A percentile compares a stretch with the other conserved stretches of the same genome.
These are phyloP conservation scores for Bugula neritina DNA, from an alignment of 2,888 invertebrate genomes.

Conservation along the genomic window DNA sequence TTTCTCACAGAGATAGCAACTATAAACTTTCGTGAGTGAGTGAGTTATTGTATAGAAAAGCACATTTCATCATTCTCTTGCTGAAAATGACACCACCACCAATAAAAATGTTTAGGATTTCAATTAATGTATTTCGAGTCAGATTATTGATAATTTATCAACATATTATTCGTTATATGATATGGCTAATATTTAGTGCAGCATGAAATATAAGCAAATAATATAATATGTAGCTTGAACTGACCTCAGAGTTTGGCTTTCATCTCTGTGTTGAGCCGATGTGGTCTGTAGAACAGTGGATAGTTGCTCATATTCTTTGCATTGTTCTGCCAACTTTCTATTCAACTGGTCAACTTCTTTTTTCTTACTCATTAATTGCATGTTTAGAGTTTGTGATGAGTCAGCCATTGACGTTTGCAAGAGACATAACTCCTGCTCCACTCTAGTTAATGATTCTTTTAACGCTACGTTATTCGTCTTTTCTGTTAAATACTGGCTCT, in stretches of 20 bases:
- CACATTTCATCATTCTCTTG: no score
- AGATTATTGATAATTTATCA: no score
- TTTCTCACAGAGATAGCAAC: no score
- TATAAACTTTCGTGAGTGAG: no score
- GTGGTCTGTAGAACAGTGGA: background rate
- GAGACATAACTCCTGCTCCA: conserved; percentile 46
- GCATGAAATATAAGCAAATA: no score
- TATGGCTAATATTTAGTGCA: no score
- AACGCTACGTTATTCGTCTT: conserved; percentile 42
- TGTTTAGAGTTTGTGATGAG: background rate
- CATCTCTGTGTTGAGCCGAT: background rate
- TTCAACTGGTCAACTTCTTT: conserved; percentile 37
- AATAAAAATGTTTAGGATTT: no score
- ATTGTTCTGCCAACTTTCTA: conserved; percentile 35
- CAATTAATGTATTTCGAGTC: no score
- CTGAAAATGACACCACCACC: no score
- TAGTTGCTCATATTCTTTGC: conserved; percentile 33
- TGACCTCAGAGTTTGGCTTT: conserved; percentile 2
- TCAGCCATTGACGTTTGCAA: conserved; percentile 37
- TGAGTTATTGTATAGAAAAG: no score
- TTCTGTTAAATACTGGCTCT: conserved; percentile 40
- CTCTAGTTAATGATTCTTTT: conserved; percentile 43
- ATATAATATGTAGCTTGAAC: no score
- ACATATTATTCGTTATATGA: no score
- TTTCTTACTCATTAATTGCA: conserved; percentile 33